A percentile compares a stretch with the other conserved stretches of the same genome.
Conservation (phyloP, 1,140 invertebrate species). For the Sesamia nonagrioides region DNA sequence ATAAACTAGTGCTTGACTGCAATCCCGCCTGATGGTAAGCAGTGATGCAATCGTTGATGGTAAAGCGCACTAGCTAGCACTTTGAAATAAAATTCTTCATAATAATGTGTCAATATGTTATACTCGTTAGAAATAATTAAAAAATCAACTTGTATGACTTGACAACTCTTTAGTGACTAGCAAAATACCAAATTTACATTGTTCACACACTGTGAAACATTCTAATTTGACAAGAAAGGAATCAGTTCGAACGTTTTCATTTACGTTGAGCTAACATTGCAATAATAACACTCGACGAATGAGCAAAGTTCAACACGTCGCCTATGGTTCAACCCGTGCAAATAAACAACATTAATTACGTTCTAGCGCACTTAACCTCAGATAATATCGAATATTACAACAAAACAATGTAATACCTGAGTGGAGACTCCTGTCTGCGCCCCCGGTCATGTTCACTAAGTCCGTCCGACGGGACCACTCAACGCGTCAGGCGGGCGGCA, state of each 20-base stretch:
- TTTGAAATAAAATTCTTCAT: slow-evolving; percentile 34
- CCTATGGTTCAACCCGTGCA: slow-evolving; percentile 52
- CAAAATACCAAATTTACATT: slow-evolving; percentile 25
- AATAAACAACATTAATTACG: slow-evolving; percentile 56
- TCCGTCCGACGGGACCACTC: slow-evolving; percentile 62
- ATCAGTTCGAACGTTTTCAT: slow-evolving; percentile 25
- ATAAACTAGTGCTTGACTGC: too few species aligned
- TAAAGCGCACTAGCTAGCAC: too few species aligned
- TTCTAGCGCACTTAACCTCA: slow-evolving; percentile 58
- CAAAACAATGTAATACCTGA: slow-evolving; percentile 81
- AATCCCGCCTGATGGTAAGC: too few species aligned
- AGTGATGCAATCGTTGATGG: too few species aligned
- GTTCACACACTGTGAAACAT: slow-evolving; percentile 34
- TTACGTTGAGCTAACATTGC: slow-evolving; percentile 19
- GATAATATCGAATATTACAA: slow-evolving; percentile 66
- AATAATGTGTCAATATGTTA: neutral
- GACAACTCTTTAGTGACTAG: slow-evolving; percentile 33
- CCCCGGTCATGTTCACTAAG: slow-evolving; percentile 47
- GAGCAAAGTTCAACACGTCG: slow-evolving; percentile 59
- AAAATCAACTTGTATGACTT: neutral
- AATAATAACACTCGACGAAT: slow-evolving; percentile 14
- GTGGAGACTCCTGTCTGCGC: slow-evolving; percentile 69
- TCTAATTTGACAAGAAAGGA: slow-evolving; percentile 26
- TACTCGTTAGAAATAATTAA: neutral
- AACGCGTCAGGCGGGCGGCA: slow-evolving; percentile 66